Evolutionary conservation across 2,113 vertebrate genomes (phyloP).

Genomic region (Pituophis catenifer): DNA sequence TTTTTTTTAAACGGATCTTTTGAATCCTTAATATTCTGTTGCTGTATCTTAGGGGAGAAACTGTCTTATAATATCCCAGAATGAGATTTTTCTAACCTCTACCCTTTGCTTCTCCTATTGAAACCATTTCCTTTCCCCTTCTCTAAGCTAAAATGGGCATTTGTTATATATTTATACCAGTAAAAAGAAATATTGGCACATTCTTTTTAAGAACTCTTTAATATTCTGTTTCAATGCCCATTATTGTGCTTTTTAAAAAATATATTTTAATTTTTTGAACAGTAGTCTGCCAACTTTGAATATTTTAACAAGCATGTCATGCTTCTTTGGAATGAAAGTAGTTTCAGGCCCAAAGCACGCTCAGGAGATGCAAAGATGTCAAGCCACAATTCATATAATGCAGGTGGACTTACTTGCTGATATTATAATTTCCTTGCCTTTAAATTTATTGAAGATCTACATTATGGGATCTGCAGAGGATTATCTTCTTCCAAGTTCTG

Average conservation of each 20-base stretch:
- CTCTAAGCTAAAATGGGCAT: neutral
- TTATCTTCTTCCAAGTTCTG: neutral
- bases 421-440: neutral
- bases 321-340: neutral
- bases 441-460: neutral
- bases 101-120: neutral
- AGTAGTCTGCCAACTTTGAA: neutral
- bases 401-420: neutral
- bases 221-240: neutral
- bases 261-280: neutral
- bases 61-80: neutral
- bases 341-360: neutral
- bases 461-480: neutral
- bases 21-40: neutral
- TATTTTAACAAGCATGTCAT: slow-evolving; percentile 7
- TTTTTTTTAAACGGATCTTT: neutral
- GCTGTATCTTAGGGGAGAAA: neutral
- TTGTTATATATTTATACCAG: neutral
- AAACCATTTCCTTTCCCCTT: neutral
- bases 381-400: neutral
- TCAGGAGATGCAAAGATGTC: slow-evolving; percentile 11
- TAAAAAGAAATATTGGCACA: neutral
- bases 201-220: slow-evolving; percentile 17
- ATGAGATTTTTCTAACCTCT: neutral
- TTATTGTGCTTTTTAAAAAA: neutral